Conservation (phyloP, 1,140 invertebrate species). For the Drosophila sp. region DNA sequence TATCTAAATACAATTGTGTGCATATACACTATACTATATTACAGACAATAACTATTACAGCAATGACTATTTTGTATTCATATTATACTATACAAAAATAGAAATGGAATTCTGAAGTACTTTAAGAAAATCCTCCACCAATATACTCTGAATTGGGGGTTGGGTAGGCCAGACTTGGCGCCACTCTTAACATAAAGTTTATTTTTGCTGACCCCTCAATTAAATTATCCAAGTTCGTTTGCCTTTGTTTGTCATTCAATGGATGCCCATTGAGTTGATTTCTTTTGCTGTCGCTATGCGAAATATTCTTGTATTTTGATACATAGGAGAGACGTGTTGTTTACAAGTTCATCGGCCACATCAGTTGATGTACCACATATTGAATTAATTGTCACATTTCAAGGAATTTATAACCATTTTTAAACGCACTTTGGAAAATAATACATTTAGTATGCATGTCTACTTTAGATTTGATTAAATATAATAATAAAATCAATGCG, state of each 20-base stretch:
- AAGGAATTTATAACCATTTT: too few relatives aligned
- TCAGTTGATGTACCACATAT: too few relatives aligned
- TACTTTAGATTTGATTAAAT: too few relatives aligned
- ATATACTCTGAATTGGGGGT: neutral
- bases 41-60: too few relatives aligned
- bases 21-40: too few relatives aligned
- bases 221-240: slow-evolving; percentile 1
- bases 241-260: neutral
- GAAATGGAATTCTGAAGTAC: neutral
- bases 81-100: neutral
- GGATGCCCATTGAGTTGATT: neutral
- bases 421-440: too few relatives aligned
- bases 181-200: neutral
- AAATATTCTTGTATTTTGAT: too few relatives aligned
- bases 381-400: too few relatives aligned
- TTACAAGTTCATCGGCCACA: too few relatives aligned
- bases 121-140: neutral
- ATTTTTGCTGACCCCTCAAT: slow-evolving; percentile 1
- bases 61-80: neutral
- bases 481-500: too few relatives aligned
- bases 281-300: neutral
- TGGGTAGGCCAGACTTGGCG: neutral
- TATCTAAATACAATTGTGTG: neutral
- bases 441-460: too few relatives aligned
- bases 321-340: too few relatives aligned